Conservation (phyloP, 2,113 vertebrate species). For the Phalacrocorax carbo region DNA sequence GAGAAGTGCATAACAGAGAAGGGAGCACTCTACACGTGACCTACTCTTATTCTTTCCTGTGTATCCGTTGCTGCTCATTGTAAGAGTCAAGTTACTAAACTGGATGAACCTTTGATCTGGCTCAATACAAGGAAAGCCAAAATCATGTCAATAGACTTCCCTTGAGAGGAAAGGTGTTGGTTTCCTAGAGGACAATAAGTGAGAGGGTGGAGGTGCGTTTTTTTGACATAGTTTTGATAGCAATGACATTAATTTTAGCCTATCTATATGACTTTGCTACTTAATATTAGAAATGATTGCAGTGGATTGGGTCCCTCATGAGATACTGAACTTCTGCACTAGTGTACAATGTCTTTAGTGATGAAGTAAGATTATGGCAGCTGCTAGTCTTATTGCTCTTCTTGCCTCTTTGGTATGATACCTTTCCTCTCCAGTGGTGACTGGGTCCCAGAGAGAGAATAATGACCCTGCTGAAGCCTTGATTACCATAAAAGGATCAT, state of each 20-base stretch:
- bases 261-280: neutral
- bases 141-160: neutral
- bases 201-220: neutral
- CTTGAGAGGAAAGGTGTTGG: conserved; percentile 37
- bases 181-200: conserved; percentile 20
- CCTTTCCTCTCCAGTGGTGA: neutral
- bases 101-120: neutral
- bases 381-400: neutral
- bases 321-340: neutral
- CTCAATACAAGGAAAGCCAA: neutral
- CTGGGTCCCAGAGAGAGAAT: neutral
- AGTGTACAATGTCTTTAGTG: neutral
- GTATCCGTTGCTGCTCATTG: neutral
- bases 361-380: neutral
- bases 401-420: neutral
- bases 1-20: neutral
- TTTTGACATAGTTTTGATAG: neutral
- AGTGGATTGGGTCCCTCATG: neutral
- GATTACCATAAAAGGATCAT: neutral
- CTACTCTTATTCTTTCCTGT: neutral
- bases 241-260: neutral
- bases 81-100: neutral
- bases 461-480: neutral
- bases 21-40: fast-evolving
- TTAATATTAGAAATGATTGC: neutral